phyloP scores from a whole-genome alignment of 2,797 vertebrate genomes.

The Anguilla obscura region DNA sequence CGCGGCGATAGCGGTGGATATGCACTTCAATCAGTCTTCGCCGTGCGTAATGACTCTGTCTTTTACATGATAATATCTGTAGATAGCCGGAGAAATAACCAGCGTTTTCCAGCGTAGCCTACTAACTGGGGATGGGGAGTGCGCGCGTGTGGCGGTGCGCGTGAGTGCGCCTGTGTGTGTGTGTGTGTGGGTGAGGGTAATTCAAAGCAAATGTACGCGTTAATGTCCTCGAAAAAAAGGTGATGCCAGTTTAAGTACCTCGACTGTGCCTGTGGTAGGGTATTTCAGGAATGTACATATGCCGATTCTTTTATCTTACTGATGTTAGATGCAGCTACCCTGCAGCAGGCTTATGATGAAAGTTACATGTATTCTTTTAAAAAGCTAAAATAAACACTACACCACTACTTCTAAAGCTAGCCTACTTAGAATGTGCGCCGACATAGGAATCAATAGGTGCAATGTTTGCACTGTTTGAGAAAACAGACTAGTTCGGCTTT shows the following conservation, averaged over 20 bases:
- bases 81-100: slow-evolving; percentile 63
- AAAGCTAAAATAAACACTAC: neutral
- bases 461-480: neutral
- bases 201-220: slow-evolving; percentile 49
- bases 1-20: slow-evolving; percentile 48
- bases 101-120: slow-evolving; percentile 48
- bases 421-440: neutral
- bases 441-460: neutral
- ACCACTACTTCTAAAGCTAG: neutral
- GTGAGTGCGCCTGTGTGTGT: neutral
- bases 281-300: slow-evolving; percentile 6
- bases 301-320: neutral
- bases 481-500: neutral
- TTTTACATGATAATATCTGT: slow-evolving; percentile 67
- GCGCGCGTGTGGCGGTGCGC: neutral
- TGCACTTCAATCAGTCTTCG: slow-evolving; percentile 56
- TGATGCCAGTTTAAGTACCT: slow-evolving; percentile 36
- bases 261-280: too few relatives aligned
- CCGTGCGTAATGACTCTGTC: slow-evolving; percentile 37
- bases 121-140: neutral
- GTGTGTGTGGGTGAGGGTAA: slow-evolving; percentile 32
- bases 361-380: neutral
- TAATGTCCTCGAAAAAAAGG: slow-evolving; percentile 40
- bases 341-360: too few relatives aligned
- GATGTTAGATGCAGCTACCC: neutral